Conservation (phyloP, 2,113 vertebrate species). For the Lepidothrix coronata region DNA sequence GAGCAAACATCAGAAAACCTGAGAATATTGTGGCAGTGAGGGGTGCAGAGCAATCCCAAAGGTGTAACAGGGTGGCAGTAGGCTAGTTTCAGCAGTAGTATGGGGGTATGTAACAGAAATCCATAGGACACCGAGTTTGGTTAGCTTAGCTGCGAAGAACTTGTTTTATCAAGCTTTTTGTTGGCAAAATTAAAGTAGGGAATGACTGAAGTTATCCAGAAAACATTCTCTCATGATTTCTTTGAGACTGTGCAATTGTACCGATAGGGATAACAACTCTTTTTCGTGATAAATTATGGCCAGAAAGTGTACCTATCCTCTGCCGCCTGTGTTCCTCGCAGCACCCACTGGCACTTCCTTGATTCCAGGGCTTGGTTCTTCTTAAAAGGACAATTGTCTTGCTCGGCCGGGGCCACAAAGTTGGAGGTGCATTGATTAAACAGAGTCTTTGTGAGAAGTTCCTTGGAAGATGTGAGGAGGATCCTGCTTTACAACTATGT, state of each 20-base stretch:
- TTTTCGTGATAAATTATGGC: neutral
- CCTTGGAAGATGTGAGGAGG: neutral
- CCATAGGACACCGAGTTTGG: neutral
- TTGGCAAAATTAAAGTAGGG: neutral
- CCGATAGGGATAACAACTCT: neutral
- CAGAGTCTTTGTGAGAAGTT: conserved; percentile 4
- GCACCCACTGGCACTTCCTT: neutral
- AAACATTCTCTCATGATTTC: neutral
- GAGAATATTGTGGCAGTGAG: neutral
- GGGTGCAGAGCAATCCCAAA: neutral
- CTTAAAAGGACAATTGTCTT: conserved; percentile 7
- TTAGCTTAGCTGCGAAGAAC: neutral
- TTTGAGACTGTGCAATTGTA: neutral
- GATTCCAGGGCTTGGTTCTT: neutral
- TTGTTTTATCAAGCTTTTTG: neutral
- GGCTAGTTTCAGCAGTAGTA: neutral
- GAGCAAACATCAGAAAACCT: neutral
- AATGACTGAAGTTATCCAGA: neutral
- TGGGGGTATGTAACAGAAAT: neutral
- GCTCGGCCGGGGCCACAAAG: neutral
- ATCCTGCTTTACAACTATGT: neutral
- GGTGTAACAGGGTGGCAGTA: neutral
- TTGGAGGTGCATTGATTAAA: neutral
- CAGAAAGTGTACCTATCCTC: neutral
- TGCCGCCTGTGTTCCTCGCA: accelerated